Percentiles rank a stretch among this genome's conserved stretches.
These are phyloP conservation scores for Leucoptera coffeella DNA, from an alignment of 2,888 invertebrate species.

Conservation along the genomic window DNA sequence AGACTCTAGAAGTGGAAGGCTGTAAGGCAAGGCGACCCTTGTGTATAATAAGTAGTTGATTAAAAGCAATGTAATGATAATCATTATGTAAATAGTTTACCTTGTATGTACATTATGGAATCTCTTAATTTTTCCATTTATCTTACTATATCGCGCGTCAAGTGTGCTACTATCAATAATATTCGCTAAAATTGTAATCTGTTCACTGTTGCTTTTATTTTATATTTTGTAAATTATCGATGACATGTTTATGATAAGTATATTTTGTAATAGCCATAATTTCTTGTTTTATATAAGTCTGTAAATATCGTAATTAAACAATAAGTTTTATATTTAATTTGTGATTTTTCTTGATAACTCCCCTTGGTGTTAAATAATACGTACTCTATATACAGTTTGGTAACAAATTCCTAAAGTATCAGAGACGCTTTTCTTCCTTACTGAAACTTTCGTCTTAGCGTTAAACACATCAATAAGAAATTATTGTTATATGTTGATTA, in stretches of 20 bases:
- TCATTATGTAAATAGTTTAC: constrained; percentile 40
- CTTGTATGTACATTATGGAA: no score
- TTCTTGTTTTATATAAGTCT: constrained; percentile 51
- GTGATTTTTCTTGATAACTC: no score
- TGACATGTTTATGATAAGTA: constrained; percentile 49
- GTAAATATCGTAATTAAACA: constrained; percentile 53
- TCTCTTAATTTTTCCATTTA: constrained; percentile 43
- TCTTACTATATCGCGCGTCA: constrained; percentile 20
- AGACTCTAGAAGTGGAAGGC: no score
- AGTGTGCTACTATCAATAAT: constrained; percentile 35
- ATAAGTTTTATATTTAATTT: constrained; percentile 55
- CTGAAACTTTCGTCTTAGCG: no score
- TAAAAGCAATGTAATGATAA: constrained; percentile 26
- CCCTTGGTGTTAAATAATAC: no score
- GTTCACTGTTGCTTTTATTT: constrained; percentile 48
- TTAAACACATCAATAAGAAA: no score
- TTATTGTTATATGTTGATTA: no score
- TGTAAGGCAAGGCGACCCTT: no score
- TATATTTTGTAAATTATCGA: constrained; percentile 45
- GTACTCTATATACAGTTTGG: no score
- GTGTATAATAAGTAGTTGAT: no score
- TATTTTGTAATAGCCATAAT: constrained; percentile 48
- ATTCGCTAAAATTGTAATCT: constrained; percentile 23
- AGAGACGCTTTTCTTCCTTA: no score
- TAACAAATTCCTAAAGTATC: no score